These are phyloP conservation scores for Deilephila elpenor DNA, from an alignment of 2,888 invertebrate species.

Conservation along the genomic window DNA sequence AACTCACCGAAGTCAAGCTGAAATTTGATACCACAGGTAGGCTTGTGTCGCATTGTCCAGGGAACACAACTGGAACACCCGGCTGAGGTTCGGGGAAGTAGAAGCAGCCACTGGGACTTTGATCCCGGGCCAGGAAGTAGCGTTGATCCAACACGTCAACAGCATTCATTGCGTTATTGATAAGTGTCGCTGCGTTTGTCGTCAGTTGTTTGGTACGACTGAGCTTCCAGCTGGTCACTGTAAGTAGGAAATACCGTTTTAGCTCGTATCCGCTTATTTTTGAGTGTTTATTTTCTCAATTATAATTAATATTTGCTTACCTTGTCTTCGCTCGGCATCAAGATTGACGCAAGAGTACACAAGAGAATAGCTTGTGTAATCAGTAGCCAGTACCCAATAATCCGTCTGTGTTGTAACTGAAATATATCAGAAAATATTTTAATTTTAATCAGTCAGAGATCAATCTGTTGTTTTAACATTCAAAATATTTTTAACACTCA, in stretches of 20 bases:
- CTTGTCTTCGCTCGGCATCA: slow-evolving; percentile 70
- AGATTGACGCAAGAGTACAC: slow-evolving; percentile 87
- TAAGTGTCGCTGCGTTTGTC: slow-evolving; percentile 43
- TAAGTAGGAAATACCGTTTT: not conserved
- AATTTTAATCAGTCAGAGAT: not conserved
- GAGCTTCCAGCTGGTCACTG: slow-evolving; percentile 72
- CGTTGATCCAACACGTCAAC: slow-evolving; percentile 55
- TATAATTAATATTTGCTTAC: slow-evolving; percentile 59
- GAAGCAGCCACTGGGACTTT: slow-evolving; percentile 63
- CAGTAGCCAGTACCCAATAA: slow-evolving; percentile 87
- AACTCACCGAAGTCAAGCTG: slow-evolving; percentile 50
- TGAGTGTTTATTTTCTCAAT: not conserved
- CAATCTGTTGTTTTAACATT: slow-evolving; percentile 16
- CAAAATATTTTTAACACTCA: slow-evolving; percentile 55
- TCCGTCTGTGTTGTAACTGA: slow-evolving; percentile 58
- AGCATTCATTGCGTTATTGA: slow-evolving; percentile 49
- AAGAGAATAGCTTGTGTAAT: slow-evolving; percentile 86
- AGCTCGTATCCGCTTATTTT: not conserved
- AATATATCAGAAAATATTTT: slow-evolving; percentile 33
- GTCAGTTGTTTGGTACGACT: slow-evolving; percentile 60
- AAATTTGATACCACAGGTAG: slow-evolving; percentile 55
- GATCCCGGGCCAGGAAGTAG: slow-evolving; percentile 56
- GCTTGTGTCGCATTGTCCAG: slow-evolving; percentile 55
- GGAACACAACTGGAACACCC: slow-evolving; percentile 61
- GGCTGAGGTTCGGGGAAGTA: slow-evolving; percentile 62